These are phyloP conservation scores for Pipistrellus pipistrellus DNA, from an alignment of 2,797 vertebrate species.

Conservation along the genomic window DNA sequence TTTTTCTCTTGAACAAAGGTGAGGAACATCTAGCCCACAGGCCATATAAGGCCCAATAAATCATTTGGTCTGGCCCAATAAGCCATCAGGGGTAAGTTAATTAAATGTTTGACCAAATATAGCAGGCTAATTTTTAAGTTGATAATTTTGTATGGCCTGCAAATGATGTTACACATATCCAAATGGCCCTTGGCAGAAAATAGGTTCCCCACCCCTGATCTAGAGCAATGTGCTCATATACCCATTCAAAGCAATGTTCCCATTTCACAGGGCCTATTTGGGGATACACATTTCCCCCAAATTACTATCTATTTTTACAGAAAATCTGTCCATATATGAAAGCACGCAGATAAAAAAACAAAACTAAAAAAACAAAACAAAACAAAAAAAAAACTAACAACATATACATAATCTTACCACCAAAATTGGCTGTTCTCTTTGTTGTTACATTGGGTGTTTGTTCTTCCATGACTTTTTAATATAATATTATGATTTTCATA, in stretches of 20 bases:
- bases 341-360: neutral
- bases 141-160: too few species aligned
- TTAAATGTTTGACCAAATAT: too few species aligned
- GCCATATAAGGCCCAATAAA: too few species aligned
- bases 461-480: neutral
- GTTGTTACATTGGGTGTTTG: neutral
- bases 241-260: neutral
- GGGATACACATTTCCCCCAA: neutral
- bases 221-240: neutral
- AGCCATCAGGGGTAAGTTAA: too few species aligned
- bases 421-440: neutral
- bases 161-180: too few species aligned
- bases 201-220: neutral
- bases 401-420: neutral
- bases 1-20: neutral
- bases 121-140: too few species aligned
- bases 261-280: neutral
- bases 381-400: neutral
- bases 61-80: too few species aligned
- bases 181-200: too few species aligned
- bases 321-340: neutral
- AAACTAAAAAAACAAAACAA: neutral
- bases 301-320: neutral
- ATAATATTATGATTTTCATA: neutral
- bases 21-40: too few species aligned